Percentiles rank a stretch among this genome's conserved stretches.
These are phyloP conservation scores for Octopus sinensis DNA, from an alignment of 1,140 invertebrate species.

Conservation along the genomic window DNA sequence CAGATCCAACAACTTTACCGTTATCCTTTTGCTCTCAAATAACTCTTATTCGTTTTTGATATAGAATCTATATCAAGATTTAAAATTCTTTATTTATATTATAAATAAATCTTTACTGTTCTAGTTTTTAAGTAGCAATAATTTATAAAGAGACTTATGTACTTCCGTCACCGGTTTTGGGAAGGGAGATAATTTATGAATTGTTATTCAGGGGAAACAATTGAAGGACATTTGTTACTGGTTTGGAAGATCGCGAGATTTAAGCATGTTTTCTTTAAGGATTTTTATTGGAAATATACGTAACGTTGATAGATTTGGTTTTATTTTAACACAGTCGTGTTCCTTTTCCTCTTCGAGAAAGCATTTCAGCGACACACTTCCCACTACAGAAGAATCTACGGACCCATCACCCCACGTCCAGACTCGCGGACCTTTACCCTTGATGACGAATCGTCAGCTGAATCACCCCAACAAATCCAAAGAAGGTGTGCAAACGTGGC, in stretches of 20 bases:
- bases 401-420: not conserved
- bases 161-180: too few species aligned
- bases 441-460: constrained; percentile 45
- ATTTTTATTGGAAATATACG: not conserved
- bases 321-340: not conserved
- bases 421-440: constrained; percentile 26
- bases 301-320: not conserved
- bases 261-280: not conserved
- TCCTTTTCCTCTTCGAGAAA: not conserved
- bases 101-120: too few species aligned
- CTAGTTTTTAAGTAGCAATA: too few species aligned
- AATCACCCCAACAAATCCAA: constrained; percentile 36
- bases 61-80: too few species aligned
- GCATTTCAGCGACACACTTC: not conserved
- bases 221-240: not conserved
- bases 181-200: too few species aligned
- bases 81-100: too few species aligned
- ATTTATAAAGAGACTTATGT: too few species aligned
- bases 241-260: not conserved
- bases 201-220: not conserved
- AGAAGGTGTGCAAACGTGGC: constrained; percentile 77
- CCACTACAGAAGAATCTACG: not conserved
- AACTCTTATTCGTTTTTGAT: too few species aligned
- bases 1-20: too few species aligned
- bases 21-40: too few species aligned